Conservation (phyloP, 2,113 vertebrate species). For the Perognathus longimembris region DNA sequence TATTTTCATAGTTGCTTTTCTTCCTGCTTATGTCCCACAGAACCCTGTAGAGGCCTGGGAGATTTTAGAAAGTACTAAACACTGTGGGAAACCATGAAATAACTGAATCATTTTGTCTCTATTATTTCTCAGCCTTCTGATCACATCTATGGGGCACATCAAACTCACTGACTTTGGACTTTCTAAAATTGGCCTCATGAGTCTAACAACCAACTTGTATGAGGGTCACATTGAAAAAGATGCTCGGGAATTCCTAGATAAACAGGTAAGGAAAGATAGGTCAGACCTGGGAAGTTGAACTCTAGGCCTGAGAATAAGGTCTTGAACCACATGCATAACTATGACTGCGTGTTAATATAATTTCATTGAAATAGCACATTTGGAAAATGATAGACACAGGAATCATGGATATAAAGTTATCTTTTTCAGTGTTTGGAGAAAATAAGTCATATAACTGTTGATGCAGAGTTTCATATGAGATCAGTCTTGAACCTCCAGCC, state of each 20-base stretch:
- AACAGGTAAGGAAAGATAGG: constrained; percentile 91
- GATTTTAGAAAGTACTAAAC: neutral
- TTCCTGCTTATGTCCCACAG: neutral
- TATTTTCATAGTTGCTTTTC: neutral
- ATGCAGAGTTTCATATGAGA: neutral
- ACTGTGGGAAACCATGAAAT: constrained; percentile 9
- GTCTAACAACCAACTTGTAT: constrained; percentile 97
- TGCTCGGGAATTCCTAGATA: constrained; percentile 96
- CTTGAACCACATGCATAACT: neutral
- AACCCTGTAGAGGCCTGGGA: neutral
- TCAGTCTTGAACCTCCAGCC: neutral
- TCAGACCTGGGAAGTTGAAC: neutral
- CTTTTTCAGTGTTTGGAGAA: constrained; percentile 1
- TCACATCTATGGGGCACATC: constrained; percentile 98
- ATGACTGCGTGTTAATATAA: no score
- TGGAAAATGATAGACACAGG: neutral
- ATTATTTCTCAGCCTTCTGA: constrained; percentile 91
- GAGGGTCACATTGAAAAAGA: constrained; percentile 99
- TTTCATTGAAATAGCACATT: constrained; percentile 11
- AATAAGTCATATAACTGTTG: neutral
- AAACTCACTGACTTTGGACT: constrained; percentile 98
- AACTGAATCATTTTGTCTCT: constrained; percentile 52
- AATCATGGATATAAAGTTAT: constrained; percentile 26
- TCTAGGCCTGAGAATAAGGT: neutral
- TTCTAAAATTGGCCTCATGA: constrained; percentile 99